These are phyloP conservation scores for Tethea ocularis DNA, from an alignment of 2,888 invertebrate species.

Conservation along the genomic window DNA sequence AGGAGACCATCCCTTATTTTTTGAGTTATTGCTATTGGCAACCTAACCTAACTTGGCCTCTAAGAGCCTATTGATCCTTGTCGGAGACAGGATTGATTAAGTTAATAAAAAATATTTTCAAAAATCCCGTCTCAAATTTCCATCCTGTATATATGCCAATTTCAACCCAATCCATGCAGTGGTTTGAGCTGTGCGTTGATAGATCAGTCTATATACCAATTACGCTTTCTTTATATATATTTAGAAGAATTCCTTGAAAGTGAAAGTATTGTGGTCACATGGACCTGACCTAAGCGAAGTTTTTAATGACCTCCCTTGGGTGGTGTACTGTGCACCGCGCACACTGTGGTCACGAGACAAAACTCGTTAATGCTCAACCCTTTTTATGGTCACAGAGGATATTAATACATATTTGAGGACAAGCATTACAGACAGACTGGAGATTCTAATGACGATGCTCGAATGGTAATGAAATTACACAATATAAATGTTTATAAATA, in stretches of 20 bases:
- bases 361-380: slow-evolving; percentile 55
- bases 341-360: slow-evolving; percentile 43
- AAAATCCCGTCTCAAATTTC: too few species aligned
- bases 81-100: too few species aligned
- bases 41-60: too few species aligned
- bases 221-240: too few species aligned
- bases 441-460: slow-evolving; percentile 36
- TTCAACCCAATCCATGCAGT: too few species aligned
- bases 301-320: slow-evolving; percentile 54
- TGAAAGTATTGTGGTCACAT: slow-evolving; percentile 17
- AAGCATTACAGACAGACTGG: slow-evolving; percentile 31
- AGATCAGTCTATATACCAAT: too few species aligned
- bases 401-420: slow-evolving; percentile 43
- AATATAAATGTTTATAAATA: neutral
- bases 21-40: too few species aligned
- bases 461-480: neutral
- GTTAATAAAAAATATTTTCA: too few species aligned
- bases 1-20: too few species aligned
- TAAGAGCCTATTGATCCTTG: too few species aligned
- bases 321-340: slow-evolving; percentile 26
- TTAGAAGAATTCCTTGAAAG: slow-evolving; percentile 2
- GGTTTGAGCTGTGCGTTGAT: too few species aligned
- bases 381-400: slow-evolving; percentile 42
- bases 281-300: slow-evolving; percentile 39
- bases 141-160: too few species aligned